These are phyloP conservation scores for Coleophora deauratella DNA, from an alignment of 2,888 invertebrate species.

Conservation along the genomic window DNA sequence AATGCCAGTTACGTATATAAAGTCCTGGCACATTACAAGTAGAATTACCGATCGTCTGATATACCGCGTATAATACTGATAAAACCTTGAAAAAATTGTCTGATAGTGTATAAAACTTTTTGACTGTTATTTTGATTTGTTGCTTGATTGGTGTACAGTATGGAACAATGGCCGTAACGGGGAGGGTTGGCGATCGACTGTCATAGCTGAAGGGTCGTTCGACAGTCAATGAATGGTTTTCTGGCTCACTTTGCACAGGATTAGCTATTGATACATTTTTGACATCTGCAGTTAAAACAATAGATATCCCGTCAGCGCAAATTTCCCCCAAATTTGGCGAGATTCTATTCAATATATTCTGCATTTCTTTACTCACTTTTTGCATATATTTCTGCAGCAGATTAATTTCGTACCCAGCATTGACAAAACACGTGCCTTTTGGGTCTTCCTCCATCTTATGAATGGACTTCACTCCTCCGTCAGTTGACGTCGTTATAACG, in stretches of 20 bases:
- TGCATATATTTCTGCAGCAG: conserved; percentile 7
- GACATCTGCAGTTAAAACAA: neutral
- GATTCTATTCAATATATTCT: neutral
- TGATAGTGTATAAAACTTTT: neutral
- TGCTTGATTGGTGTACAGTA: too few species aligned
- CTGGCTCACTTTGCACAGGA: neutral
- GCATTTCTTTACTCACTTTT: neutral
- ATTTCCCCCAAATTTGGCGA: too few species aligned
- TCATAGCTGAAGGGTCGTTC: too few species aligned
- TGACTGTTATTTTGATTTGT: too few species aligned
- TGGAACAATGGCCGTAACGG: too few species aligned
- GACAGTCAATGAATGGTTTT: too few species aligned
- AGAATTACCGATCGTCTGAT: neutral
- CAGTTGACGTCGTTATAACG: too few species aligned
- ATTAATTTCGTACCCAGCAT: conserved; percentile 1
- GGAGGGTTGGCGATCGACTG: too few species aligned
- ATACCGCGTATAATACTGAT: neutral
- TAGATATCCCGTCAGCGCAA: neutral
- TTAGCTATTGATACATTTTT: neutral
- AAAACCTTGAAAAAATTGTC: conserved; percentile 9
- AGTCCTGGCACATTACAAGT: conserved; percentile 12
- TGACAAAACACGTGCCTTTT: neutral
- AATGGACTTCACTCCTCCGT: too few species aligned
- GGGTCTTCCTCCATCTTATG: too few species aligned
- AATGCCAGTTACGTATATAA: conserved; percentile 23